Evolutionary conservation across 2,113 vertebrate genomes (phyloP), one percentile per base, ranked within the genome.

Genomic region (Pycnonotus jocosus): DNA sequence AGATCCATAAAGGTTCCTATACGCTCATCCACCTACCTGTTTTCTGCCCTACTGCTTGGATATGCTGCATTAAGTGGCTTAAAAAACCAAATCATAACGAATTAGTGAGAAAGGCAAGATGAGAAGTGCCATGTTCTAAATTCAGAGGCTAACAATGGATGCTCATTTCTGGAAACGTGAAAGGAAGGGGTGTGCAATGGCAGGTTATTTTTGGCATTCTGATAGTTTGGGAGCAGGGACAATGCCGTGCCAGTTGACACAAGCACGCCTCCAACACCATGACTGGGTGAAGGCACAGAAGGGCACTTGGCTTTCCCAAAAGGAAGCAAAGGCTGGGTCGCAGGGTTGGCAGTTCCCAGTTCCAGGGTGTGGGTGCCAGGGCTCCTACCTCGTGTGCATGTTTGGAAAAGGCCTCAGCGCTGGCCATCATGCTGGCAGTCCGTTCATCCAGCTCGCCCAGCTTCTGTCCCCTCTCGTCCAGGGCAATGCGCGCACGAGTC

Each of bases 401-500:
- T 96, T 99, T 99, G 97, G 99, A 99, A 88, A 99, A 99, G 0
- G 96, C 98, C 77, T 99, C 99, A 3, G 99, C 99, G 1, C 99
- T 99, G 93, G 99, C 96, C 99, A 99, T 99, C 99, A 99, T 99
- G 31, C 99, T 98, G 1, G 99, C 99, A 0, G 99, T 99, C 84
- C 98, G 98, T 21, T 99, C 99, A 33, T 99, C 99, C 97, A 99
- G 98, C 95, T 99, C 99, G 1, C 99, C 99, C 68, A 99, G 98
- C 54, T 99, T 98, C 96, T 99, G 99, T 5, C 99, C 99, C 97
- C 99, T 97, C 97, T 99, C 99, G 4, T 99, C 99, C 33, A 99
- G 98, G 37, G 99, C 99, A 0, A 99, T 97, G n/a, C 99, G 99
- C 0, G 99, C 99, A 1, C 99, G 98, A 1, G 99, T 98, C 97